A percentile compares a stretch with the other conserved stretches of the same genome.
Evolutionary conservation across 2,797 vertebrate genomes (phyloP).

Genomic region (Sardinella longiceps): DNA sequence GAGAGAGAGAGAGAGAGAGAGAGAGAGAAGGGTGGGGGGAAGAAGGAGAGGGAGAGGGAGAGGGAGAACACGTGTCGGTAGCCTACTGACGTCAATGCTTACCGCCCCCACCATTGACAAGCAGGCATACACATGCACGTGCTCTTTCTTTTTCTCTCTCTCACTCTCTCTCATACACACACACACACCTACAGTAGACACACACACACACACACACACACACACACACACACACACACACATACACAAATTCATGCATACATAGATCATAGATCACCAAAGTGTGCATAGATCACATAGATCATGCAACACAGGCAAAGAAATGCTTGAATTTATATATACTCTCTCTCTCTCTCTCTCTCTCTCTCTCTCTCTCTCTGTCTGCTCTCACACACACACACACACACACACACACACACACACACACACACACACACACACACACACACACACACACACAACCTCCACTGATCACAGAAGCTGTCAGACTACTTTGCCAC

Average conservation of each 20-base stretch:
- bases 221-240: neutral
- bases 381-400: conserved; percentile 11
- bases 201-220: neutral
- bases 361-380: too few species aligned
- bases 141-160: neutral
- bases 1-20: conserved; percentile 4
- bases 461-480: conserved; percentile 39
- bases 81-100: conserved; percentile 52
- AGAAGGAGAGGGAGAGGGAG: neutral
- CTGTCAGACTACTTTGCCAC: conserved; percentile 33
- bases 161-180: neutral
- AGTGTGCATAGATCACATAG: neutral
- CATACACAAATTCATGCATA: neutral
- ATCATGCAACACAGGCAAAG: neutral
- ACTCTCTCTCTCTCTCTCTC: neutral
- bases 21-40: neutral
- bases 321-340: neutral
- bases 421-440: conserved; percentile 25
- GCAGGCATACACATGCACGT: conserved; percentile 29
- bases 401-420: conserved; percentile 10
- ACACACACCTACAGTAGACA: neutral
- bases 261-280: neutral
- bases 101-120: conserved; percentile 42
- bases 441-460: conserved; percentile 36
- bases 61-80: conserved; percentile 39